Evolutionary conservation across 1,140 invertebrate genomes (phyloP), one percentile per base, ranked within the genome.

Genomic region (Lasaia peninsularis): DNA sequence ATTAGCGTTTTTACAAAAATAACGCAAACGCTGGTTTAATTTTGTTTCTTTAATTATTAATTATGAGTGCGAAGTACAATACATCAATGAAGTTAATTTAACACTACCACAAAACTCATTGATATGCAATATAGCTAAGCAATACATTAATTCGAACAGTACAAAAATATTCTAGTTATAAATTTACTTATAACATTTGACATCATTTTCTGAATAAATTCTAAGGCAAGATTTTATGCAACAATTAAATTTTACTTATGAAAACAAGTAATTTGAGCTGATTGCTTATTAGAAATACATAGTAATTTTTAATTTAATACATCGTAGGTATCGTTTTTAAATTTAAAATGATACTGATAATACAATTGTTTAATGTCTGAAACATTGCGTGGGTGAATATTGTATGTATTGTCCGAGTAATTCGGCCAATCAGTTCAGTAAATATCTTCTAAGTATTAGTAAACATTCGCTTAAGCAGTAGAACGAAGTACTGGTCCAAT

Each of bases 181-280:
- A 52, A 52, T 34, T 32, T 52, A 34, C 33, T 34, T 21, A 52
- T 34, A 21, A 49, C 10, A 20, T 34, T 34, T 33, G 32, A 52
- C 32, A 34, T 20, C n/a, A n/a, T 32, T 24, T 52, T 52, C 31
- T 28, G 40, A 50, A 33, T 50, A 53, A 52, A 37, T 31, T 32
- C 32, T 21, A 44, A 52, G 57, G 57, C 57, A 59, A 59, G 57
- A 59, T 53, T 48, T 53, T 32, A 44, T 28, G 24, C 53, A 55
- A 55, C 11, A n/a, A 54, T 24, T 44, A 44, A 28, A 35, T 54
- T 35, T 55, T 11, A 44, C 18, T 44, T 44, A 18, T 44, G 9
- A 9, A 44, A 16, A 44, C 16, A 44, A 40, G 37, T 40, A 16
- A 40, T 40, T 40, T 40, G 37, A 40, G 37, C 37, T 14, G 12